These are phyloP conservation scores for Eonycteris spelaea DNA, from an alignment of 2,113 vertebrate species.

Conservation along the genomic window DNA sequence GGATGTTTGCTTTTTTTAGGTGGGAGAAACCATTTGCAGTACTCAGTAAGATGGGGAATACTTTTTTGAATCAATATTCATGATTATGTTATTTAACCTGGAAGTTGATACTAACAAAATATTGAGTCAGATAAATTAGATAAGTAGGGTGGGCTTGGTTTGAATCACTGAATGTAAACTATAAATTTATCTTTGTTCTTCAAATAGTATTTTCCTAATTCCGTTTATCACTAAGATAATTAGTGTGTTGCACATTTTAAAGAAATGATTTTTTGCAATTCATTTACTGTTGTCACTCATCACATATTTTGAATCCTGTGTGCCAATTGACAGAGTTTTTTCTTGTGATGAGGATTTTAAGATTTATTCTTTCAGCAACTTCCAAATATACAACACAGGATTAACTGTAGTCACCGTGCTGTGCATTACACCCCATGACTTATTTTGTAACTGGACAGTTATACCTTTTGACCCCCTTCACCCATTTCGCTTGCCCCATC, in stretches of 20 bases:
- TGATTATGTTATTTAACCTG: conserved; percentile 12
- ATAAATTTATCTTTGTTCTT: background rate
- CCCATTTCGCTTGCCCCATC: background rate
- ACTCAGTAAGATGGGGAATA: background rate
- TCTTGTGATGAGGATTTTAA: background rate
- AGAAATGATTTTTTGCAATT: background rate
- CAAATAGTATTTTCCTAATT: conserved; percentile 5
- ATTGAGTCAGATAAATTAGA: background rate
- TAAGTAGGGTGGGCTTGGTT: background rate
- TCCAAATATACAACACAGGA: background rate
- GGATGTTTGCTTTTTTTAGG: background rate
- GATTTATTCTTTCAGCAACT: background rate
- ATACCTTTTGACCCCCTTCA: background rate
- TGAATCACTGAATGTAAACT: background rate
- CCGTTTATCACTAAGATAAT: background rate
- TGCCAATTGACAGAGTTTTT: background rate
- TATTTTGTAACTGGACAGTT: background rate
- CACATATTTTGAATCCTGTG: background rate
- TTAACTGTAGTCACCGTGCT: background rate
- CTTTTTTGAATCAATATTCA: background rate
- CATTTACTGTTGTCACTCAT: background rate
- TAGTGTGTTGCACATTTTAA: conserved; percentile 23
- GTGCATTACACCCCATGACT: no score
- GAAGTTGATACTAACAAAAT: conserved; percentile 7
- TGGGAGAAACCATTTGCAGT: background rate